Conservation (phyloP, 1,140 invertebrate species). For the Cardiocondyla obscurior region DNA sequence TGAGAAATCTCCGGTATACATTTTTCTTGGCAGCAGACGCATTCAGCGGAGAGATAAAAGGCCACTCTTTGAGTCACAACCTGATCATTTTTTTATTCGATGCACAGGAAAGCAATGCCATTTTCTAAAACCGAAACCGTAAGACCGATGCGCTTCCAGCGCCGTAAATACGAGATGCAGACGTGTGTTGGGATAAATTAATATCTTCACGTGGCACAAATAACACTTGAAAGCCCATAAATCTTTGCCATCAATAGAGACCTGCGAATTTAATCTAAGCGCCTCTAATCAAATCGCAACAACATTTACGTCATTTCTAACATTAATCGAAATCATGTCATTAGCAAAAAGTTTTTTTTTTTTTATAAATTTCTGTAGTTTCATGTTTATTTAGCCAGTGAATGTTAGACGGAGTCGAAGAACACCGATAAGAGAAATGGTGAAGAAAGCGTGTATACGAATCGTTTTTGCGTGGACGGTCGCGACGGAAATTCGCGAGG, state of each 20-base stretch:
- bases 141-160: neutral
- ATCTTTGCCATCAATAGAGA: slow-evolving; percentile 29
- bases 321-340: slow-evolving; percentile 7
- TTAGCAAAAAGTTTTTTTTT: neutral
- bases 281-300: slow-evolving; percentile 24
- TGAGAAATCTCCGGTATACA: slow-evolving; percentile 83
- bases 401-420: neutral
- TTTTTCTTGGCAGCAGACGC: slow-evolving; percentile 68
- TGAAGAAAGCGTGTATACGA: neutral
- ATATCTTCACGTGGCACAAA: slow-evolving; percentile 31
- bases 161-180: slow-evolving; percentile 13
- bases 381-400: neutral
- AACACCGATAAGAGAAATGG: slow-evolving; percentile 34
- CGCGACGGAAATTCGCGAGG: slow-evolving; percentile 72
- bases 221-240: slow-evolving; percentile 30
- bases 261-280: slow-evolving; percentile 47
- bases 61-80: slow-evolving; percentile 69
- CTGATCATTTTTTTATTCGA: slow-evolving; percentile 50
- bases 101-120: neutral
- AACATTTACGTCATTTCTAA: neutral
- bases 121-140: neutral
- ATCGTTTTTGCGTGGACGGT: slow-evolving; percentile 2
- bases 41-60: slow-evolving; percentile 81
- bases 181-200: slow-evolving; percentile 42
- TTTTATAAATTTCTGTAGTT: neutral